Evolutionary conservation across 2,797 vertebrate species (phyloP), one percentile per base, ranked within the genome.

Genomic region (Anniella stebbinsi): DNA sequence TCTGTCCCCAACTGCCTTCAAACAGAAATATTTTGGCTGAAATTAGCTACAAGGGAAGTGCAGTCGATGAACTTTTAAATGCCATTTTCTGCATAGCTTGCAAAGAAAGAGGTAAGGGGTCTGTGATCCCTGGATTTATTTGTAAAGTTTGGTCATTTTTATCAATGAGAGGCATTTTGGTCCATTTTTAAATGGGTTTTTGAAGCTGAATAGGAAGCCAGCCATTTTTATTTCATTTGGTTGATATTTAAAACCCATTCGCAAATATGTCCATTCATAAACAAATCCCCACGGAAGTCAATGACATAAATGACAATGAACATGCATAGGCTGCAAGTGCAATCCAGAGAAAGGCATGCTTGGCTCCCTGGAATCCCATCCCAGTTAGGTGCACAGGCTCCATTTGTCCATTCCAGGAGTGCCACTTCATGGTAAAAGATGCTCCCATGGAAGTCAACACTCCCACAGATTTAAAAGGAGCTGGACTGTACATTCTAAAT

Each of bases 41-140:
- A 82, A 18, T n/a, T 2, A 73, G 28, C 28, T 23, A 25, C 23
- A 73, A 36, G 33, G 38, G 57, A 80, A 45, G 3, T 57, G 33
- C 45, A 18, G 60, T 25, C 1, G 12, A 28, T 75, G 9, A 38
- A 45, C 36, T 72, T 90, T 48, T 72, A 73, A 45, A 38, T 86
- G 11, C 1, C 5, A 83, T 41, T 30, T 54, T 48, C 75, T 63
- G n/a, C 45, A 51, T 36, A 67, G 41, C 66, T 66, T 76, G 57
- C 80, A 48, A 51, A 89, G 60, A 89, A 77, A 25, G n/a, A 36
- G 67, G 33, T 36, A n/a, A 69, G 45, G 30, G 33, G 25, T 63
- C n/a, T 72, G 2, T 30, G 41, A 63, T 51, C 77, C n/a, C 70
- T 87, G 70, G 84, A 82, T 81, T 87, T 82, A 41, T 76, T 41